A percentile compares a stretch with the other conserved stretches of the same genome.
phyloP scores from a whole-genome alignment of 2,888 invertebrate species.

The Sminthurinus aureus region DNA sequence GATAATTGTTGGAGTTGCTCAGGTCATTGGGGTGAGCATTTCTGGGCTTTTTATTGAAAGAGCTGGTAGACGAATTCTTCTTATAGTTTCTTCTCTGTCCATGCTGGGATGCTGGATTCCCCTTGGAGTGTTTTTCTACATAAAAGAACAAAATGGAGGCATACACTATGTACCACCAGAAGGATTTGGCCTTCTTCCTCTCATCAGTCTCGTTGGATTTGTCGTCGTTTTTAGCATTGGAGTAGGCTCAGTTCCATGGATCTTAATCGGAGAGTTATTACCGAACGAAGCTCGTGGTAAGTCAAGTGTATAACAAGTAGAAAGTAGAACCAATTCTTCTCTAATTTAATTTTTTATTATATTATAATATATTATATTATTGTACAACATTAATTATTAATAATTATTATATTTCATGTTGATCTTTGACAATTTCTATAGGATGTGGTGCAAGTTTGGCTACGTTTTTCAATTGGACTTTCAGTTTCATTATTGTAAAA shows the following conservation, averaged over 20 bases:
- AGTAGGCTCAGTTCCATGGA: slow-evolving; percentile 34
- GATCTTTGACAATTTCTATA: slow-evolving; percentile 64
- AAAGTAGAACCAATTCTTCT: too few species aligned
- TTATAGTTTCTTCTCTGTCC: slow-evolving; percentile 77
- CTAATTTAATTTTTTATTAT: too few species aligned
- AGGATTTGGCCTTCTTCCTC: slow-evolving; percentile 75
- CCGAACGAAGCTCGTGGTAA: slow-evolving; percentile 20
- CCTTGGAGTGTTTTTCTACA: slow-evolving; percentile 77
- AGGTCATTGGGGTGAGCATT: slow-evolving; percentile 66
- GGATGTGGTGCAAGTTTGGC: slow-evolving; percentile 77
- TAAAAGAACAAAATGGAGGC: slow-evolving; percentile 57
- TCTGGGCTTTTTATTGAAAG: slow-evolving; percentile 76
- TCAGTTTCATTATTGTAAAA: slow-evolving; percentile 69
- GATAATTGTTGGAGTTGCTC: slow-evolving; percentile 69
- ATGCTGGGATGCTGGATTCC: slow-evolving; percentile 75
- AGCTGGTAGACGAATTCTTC: slow-evolving; percentile 78
- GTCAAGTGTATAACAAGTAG: not conserved
- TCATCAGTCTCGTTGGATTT: slow-evolving; percentile 80
- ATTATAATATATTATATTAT: too few species aligned
- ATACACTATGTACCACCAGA: slow-evolving; percentile 13
- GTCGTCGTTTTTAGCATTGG: slow-evolving; percentile 74
- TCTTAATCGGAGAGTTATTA: slow-evolving; percentile 6
- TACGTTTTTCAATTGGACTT: slow-evolving; percentile 77
- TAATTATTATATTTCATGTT: not conserved
- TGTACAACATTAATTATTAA: too few species aligned